Base-by-base conservation (phyloP, 1,140 invertebrate genomes). In the Patella vulgata region DNA sequence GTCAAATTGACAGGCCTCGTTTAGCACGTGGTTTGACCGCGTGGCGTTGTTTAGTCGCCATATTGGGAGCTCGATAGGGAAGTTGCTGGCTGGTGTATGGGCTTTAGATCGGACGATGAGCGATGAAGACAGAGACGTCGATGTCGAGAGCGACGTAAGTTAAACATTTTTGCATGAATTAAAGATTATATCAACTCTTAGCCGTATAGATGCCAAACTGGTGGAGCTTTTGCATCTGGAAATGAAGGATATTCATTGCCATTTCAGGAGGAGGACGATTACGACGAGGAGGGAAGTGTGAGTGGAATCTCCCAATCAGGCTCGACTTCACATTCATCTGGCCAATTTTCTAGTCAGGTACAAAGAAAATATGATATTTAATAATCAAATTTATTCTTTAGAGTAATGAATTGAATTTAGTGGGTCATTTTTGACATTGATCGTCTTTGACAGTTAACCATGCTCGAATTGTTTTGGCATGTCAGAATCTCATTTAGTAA, bases 131-230 rank as follows among this genome's bases (percentile, higher is more conserved):
- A 88, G 92, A 69, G 93, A 95, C 81, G 93, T 95, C 80, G 93
- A 95, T 84, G 93, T 95, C 71, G 92, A 95, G 86, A 94, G 93
- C 87, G 93, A 94, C 87, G 93, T 94, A 88, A 89, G 90, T 74
- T 48, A 57, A 52, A 27, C 21, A 25, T 28, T n/a, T 50, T 63
- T 55, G 36, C 52, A 47, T 56, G 30, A 23, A 50, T 40, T 62
- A 43, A 59, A 17, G 6, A 2, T 65, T 17, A 27, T 31, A 21
- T 14, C 1, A 9, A 59, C 27, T 14, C 27, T 6, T 12, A n/a
- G 28, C 14, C 21, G 33, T 44, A 47, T 36, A 31, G 25, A 9
- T 58, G 50, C 28, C 33, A 44, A 27, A 40, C 43, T 28, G 40
- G 42, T 21, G 28, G 30, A 43, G 47, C 42, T 43, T 27, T 63